Evolutionary conservation across 2,797 vertebrate genomes (phyloP).

Genomic region (Meriones psammophilus): DNA sequence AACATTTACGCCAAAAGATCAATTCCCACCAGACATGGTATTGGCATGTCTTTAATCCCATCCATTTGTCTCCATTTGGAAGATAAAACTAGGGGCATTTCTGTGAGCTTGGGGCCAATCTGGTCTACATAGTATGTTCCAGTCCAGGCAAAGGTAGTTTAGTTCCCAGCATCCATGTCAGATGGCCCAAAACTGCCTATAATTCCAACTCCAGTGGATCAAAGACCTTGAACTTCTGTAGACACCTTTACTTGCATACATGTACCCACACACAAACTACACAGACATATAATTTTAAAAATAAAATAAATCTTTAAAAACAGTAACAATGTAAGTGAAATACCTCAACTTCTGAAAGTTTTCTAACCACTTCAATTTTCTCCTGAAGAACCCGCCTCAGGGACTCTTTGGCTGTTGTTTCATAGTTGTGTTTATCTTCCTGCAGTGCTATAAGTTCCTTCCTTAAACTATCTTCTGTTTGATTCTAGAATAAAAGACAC

Average conservation of each 20-base stretch:
- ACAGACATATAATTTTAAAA: background rate
- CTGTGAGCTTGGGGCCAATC: background rate
- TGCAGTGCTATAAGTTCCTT: slow-evolving; percentile 98
- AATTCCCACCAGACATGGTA: background rate
- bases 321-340: background rate
- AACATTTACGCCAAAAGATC: background rate
- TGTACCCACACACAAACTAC: background rate
- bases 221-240: background rate
- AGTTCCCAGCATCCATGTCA: background rate
- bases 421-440: slow-evolving; percentile 99
- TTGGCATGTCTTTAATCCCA: background rate
- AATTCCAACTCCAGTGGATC: background rate
- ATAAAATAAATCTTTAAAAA: background rate
- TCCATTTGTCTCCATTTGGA: background rate
- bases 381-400: slow-evolving; percentile 99
- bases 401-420: slow-evolving; percentile 99
- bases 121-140: background rate
- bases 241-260: background rate
- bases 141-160: background rate
- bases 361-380: slow-evolving; percentile 99
- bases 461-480: slow-evolving; percentile 98
- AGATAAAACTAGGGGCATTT: background rate
- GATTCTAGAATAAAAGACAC: slow-evolving; percentile 91
- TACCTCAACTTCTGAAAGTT: slow-evolving; percentile 99
- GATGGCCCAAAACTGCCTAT: background rate